Percentiles rank a stretch among this genome's conserved stretches.
Evolutionary conservation across 2,888 invertebrate genomes (phyloP).

Genomic region (Malacosoma neustria): DNA sequence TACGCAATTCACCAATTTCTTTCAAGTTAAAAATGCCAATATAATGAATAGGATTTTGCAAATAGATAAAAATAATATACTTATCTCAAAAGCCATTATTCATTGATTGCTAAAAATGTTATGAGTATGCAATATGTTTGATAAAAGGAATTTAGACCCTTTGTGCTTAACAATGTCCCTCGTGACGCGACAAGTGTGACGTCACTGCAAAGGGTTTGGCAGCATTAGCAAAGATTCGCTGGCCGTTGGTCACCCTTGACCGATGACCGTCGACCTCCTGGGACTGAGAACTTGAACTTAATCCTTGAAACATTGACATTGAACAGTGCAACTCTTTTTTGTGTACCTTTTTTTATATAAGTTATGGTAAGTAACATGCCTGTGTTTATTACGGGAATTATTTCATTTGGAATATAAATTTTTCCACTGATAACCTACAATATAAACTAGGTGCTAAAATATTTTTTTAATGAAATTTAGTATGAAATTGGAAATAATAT

Average conservation of each 20-base stretch:
- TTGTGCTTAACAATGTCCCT: constrained; percentile 21
- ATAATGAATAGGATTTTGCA: constrained; percentile 2
- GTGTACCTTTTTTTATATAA: too few species aligned
- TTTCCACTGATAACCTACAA: too few species aligned
- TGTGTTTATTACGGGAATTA: too few species aligned
- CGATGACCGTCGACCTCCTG: constrained; percentile 61
- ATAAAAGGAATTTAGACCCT: constrained; percentile 10
- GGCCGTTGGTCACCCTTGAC: constrained; percentile 70
- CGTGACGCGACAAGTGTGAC: constrained; percentile 30
- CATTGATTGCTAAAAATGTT: constrained; percentile 13
- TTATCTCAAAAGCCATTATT: constrained; percentile 22
- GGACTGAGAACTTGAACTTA: constrained; percentile 60
- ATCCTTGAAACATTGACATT: constrained; percentile 33
- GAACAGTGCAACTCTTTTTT: constrained; percentile 20
- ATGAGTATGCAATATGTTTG: constrained; percentile 1
- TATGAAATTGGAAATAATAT: too few species aligned
- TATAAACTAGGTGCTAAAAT: too few species aligned
- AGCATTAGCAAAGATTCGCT: constrained; percentile 24
- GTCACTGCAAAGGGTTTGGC: constrained; percentile 24
- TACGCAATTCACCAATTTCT: constrained; percentile 7
- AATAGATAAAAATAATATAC: constrained; percentile 3
- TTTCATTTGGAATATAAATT: too few species aligned
- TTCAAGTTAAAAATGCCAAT: constrained; percentile 10
- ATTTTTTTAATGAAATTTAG: too few species aligned
- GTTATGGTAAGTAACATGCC: too few species aligned